Evolutionary conservation across 2,113 vertebrate species (phyloP).

Genomic region (Campylorhamphus procurvoides): DNA sequence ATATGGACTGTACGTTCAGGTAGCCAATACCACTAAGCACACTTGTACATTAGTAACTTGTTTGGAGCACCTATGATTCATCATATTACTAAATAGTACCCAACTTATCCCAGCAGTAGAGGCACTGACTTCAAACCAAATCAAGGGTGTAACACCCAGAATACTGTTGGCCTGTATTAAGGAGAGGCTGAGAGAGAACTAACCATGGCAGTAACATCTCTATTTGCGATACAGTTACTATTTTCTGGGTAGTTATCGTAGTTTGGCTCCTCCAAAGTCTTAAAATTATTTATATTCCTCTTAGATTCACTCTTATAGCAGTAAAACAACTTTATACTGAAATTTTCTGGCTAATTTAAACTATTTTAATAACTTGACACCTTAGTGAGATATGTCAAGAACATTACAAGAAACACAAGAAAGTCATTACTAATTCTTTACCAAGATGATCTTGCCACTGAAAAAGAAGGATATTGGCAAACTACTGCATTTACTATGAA

Average conservation of each 20-base stretch:
- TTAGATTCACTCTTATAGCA: background rate
- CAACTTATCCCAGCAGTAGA: background rate
- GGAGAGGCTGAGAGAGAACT: background rate
- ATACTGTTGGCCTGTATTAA: background rate
- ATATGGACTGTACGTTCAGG: background rate
- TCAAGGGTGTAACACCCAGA: background rate
- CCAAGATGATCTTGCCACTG: background rate
- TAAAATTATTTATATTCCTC: background rate
- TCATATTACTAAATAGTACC: background rate
- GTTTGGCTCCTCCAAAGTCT: background rate
- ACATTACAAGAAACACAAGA: background rate
- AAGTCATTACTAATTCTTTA: background rate
- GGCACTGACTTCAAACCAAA: background rate
- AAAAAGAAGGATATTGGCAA: background rate
- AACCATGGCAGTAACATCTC: background rate
- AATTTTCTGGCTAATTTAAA: background rate
- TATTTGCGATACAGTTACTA: background rate
- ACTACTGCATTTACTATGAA: background rate
- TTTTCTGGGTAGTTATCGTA: slow-evolving; percentile 20
- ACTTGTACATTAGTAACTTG: background rate
- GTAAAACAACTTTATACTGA: background rate
- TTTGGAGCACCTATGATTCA: background rate
- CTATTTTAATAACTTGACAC: background rate
- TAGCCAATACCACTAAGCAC: background rate
- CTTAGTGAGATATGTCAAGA: background rate